phyloP scores from a whole-genome alignment of 2,888 invertebrate genomes.

The Ophonus ardosiacus region DNA sequence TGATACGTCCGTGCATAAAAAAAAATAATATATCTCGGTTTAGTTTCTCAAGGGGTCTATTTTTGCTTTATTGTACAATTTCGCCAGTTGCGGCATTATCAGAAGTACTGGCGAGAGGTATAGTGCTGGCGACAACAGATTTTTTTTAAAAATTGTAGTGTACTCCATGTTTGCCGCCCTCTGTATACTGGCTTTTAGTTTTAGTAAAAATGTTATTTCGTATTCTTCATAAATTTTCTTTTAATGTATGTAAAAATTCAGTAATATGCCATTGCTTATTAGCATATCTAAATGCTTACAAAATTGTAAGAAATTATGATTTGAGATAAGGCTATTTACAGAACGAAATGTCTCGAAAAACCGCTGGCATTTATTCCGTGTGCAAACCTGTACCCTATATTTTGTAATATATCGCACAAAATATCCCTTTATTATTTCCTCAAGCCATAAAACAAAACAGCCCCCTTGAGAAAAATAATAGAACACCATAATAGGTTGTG shows the following conservation, averaged over 20 bases:
- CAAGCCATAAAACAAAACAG: slow-evolving; percentile 46
- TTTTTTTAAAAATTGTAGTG: too few relatives aligned
- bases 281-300: background rate
- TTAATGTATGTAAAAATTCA: background rate
- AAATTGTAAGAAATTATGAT: background rate
- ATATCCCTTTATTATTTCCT: slow-evolving; percentile 51
- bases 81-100: too few relatives aligned
- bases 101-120: too few relatives aligned
- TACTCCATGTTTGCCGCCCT: background rate
- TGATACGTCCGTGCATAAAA: too few relatives aligned
- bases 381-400: slow-evolving; percentile 17
- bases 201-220: background rate
- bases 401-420: slow-evolving; percentile 38
- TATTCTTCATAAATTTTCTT: background rate
- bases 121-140: too few relatives aligned
- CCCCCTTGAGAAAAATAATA: slow-evolving; percentile 52
- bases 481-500: slow-evolving; percentile 50
- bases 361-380: background rate
- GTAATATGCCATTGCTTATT: background rate
- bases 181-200: background rate
- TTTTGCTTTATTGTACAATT: too few relatives aligned
- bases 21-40: too few relatives aligned
- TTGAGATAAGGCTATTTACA: background rate
- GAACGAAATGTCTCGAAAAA: background rate
- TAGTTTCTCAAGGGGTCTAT: too few relatives aligned